phyloP scores from a whole-genome alignment of 2,113 vertebrate species.

The Planiliza haematocheilus region DNA sequence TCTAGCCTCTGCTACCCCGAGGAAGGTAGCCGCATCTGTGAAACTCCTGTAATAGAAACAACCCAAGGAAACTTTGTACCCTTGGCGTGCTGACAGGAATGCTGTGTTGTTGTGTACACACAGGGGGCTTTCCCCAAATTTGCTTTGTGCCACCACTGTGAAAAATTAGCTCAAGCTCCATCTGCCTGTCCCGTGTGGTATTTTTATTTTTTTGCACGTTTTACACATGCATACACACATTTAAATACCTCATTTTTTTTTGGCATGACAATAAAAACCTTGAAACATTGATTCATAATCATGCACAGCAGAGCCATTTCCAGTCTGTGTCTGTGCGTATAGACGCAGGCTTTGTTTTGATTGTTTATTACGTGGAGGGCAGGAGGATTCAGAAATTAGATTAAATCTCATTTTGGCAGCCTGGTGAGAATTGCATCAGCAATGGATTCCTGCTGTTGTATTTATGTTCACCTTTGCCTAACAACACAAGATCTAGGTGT shows the following conservation, averaged over 20 bases:
- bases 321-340: background rate
- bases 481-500: too few species aligned
- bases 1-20: slow-evolving; percentile 8
- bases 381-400: too few species aligned
- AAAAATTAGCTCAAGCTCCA: background rate
- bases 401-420: too few species aligned
- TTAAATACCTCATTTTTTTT: background rate
- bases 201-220: slow-evolving; percentile 10
- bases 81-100: slow-evolving; percentile 7
- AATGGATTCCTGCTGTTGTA: too few species aligned
- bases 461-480: too few species aligned
- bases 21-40: slow-evolving; percentile 24
- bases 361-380: too few species aligned
- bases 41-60: slow-evolving; percentile 29
- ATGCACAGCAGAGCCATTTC: background rate
- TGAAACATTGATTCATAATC: background rate
- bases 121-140: background rate
- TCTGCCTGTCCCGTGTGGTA: background rate
- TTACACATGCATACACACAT: background rate
- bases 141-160: slow-evolving; percentile 6
- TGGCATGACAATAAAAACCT: too few species aligned
- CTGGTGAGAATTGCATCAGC: too few species aligned
- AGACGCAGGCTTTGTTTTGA: too few species aligned
- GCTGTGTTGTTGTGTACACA: slow-evolving; percentile 16
- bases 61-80: slow-evolving; percentile 20